Percentiles rank a stretch among this genome's conserved stretches.
Evolutionary conservation across 1,140 invertebrate species (phyloP).

Genomic region (Drosophila setifemur): DNA sequence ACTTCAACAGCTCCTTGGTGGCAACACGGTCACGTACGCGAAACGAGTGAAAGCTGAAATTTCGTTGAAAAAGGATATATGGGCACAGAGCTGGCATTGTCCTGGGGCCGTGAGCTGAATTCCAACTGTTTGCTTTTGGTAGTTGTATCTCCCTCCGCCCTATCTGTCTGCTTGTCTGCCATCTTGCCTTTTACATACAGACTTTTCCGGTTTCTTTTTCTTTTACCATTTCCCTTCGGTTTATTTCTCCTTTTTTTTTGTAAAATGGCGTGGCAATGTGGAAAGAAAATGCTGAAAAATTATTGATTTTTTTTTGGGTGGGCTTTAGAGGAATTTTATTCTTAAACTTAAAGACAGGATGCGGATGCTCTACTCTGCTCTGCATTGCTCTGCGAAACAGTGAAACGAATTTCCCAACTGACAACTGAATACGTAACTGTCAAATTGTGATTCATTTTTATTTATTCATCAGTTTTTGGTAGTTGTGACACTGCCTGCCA

Average conservation of each 20-base stretch:
- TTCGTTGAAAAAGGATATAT: slow-evolving; percentile 79
- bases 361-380: too few species aligned
- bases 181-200: slow-evolving; percentile 52
- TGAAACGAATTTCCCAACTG: slow-evolving; percentile 48
- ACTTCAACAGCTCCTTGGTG: slow-evolving; percentile 82
- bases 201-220: slow-evolving; percentile 7
- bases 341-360: slow-evolving; percentile 23
- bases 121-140: slow-evolving; percentile 39
- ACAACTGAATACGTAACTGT: slow-evolving; percentile 51
- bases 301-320: slow-evolving; percentile 56
- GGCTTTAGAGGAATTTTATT: not conserved
- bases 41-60: slow-evolving; percentile 77
- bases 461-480: slow-evolving; percentile 70
- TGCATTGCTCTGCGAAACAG: slow-evolving; percentile 28
- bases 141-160: not conserved
- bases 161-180: slow-evolving; percentile 50
- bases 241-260: slow-evolving; percentile 17
- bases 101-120: slow-evolving; percentile 61
- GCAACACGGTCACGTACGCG: slow-evolving; percentile 71
- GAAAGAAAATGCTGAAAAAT: slow-evolving; percentile 27
- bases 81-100: slow-evolving; percentile 72
- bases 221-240: not conserved
- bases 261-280: slow-evolving; percentile 67
- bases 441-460: slow-evolving; percentile 59
- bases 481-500: slow-evolving; percentile 50